These are phyloP conservation scores for Zalophus californianus DNA, from an alignment of 2,797 vertebrate genomes.

Conservation along the genomic window DNA sequence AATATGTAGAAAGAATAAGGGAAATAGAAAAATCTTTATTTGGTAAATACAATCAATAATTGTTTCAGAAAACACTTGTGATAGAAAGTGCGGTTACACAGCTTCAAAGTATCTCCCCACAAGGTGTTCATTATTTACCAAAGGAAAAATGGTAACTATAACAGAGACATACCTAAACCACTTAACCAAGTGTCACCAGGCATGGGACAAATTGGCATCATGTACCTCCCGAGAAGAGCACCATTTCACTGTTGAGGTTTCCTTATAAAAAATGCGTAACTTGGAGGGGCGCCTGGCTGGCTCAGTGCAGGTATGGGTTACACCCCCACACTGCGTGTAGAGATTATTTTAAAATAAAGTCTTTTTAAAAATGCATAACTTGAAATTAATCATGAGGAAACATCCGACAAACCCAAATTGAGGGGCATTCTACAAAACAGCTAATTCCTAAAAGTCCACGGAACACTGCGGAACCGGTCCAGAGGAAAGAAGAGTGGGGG, in stretches of 20 bases:
- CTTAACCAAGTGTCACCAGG: not conserved
- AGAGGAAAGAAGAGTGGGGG: not conserved
- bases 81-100: not conserved
- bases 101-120: not conserved
- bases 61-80: not conserved
- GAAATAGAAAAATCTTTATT: not conserved
- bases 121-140: not conserved
- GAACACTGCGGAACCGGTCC: fast-evolving
- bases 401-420: not conserved
- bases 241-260: not conserved
- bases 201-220: not conserved
- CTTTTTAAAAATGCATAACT: not conserved
- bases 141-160: not conserved
- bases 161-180: not conserved
- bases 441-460: not conserved
- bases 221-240: not conserved
- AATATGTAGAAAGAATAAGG: not conserved
- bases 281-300: not conserved
- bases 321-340: not conserved
- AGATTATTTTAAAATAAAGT: not conserved
- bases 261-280: not conserved
- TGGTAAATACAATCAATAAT: not conserved
- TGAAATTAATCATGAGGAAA: not conserved
- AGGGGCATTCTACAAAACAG: not conserved
- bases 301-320: not conserved